phyloP scores from a whole-genome alignment of 1,140 invertebrate species.

The Venturia canescens region DNA sequence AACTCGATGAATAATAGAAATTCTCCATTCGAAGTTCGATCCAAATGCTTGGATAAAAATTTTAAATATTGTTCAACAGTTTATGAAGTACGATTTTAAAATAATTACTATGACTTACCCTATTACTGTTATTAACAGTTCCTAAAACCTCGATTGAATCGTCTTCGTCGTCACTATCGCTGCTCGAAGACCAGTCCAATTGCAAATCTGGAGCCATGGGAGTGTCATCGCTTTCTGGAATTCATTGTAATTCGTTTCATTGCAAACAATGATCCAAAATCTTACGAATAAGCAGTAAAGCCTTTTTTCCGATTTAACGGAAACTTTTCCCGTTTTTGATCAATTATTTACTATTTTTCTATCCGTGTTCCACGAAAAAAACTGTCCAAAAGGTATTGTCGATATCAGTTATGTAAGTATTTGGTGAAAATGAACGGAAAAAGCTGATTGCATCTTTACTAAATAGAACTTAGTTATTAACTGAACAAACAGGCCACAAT shows the following conservation, averaged over 20 bases:
- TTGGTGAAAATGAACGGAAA: too few species aligned
- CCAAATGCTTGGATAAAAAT: too few species aligned
- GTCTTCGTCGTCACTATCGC: constrained; percentile 79
- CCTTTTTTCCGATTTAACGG: background rate
- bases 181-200: constrained; percentile 84
- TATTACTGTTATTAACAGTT: constrained; percentile 69
- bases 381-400: too few species aligned
- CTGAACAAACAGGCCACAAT: background rate
- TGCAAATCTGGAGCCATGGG: constrained; percentile 87
- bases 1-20: too few species aligned
- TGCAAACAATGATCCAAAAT: background rate
- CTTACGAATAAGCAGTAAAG: background rate
- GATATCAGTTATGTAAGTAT: too few species aligned
- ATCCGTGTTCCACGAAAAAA: too few species aligned
- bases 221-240: constrained; percentile 73
- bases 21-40: too few species aligned
- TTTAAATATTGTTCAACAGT: too few species aligned
- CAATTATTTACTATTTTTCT: background rate
- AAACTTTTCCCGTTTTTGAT: background rate
- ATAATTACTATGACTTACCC: constrained; percentile 45
- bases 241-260: background rate
- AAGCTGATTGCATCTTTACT: too few species aligned
- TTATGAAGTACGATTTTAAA: too few species aligned
- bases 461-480: too few species aligned
- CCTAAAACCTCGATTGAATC: constrained; percentile 79